Evolutionary conservation across 2,888 invertebrate genomes (phyloP).

Genomic region (Leucoma salicis): DNA sequence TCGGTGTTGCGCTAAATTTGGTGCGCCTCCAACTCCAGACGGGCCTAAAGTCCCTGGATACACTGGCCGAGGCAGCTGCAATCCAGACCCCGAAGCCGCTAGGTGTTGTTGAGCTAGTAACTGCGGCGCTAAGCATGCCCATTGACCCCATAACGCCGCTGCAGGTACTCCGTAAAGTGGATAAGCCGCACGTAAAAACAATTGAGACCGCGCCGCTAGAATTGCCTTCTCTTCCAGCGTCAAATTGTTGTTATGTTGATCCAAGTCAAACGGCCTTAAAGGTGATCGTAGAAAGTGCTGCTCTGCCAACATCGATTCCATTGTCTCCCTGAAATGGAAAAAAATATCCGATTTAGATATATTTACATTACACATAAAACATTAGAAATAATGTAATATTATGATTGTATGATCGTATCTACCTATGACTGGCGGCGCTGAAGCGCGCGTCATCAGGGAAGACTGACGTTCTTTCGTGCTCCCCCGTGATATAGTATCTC

Average conservation of each 20-base stretch:
- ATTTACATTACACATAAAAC: constrained; percentile 9
- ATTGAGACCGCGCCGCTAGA: constrained; percentile 88
- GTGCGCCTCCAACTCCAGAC: constrained; percentile 34
- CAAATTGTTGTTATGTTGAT: constrained; percentile 86
- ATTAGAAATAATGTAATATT: constrained; percentile 22
- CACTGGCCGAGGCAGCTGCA: constrained; percentile 77
- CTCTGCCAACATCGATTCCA: constrained; percentile 94
- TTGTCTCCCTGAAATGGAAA: constrained; percentile 88
- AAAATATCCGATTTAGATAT: constrained; percentile 25
- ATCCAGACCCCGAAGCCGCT: constrained; percentile 74
- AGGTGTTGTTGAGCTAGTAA: constrained; percentile 86
- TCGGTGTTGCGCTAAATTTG: constrained; percentile 79
- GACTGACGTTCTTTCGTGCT: constrained; percentile 77
- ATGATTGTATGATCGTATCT: constrained; percentile 61
- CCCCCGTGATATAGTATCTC: constrained; percentile 82
- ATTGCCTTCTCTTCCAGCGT: constrained; percentile 90
- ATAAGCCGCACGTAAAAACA: constrained; percentile 87
- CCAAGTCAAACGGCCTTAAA: constrained; percentile 87
- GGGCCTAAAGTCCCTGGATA: constrained; percentile 60
- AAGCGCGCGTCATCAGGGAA: constrained; percentile 79
- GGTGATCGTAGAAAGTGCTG: constrained; percentile 91
- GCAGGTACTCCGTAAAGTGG: constrained; percentile 80
- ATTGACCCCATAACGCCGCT: constrained; percentile 86
- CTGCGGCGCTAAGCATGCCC: constrained; percentile 86
- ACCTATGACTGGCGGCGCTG: constrained; percentile 78